Base-by-base conservation (phyloP, 1,140 invertebrate species). In the Anastatus disparis region DNA sequence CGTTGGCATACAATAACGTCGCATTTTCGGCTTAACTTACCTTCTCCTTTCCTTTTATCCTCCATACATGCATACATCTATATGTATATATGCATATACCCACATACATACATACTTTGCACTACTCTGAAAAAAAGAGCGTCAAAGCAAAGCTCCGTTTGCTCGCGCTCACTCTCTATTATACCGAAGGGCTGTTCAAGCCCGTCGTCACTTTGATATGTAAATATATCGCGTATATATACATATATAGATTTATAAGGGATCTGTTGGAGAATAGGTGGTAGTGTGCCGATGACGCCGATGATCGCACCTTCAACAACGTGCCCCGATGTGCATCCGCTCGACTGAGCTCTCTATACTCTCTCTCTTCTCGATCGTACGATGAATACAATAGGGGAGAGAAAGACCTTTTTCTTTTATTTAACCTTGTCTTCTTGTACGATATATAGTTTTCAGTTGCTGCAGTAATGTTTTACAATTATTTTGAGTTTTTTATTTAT, bases 261-360 rank as follows among this genome's bases (percentile, higher is more conserved):
- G 40, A 46, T 42, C 29, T 17, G n/a, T 31, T 27, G 17, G 56
- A 53, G 55, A 63, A 62, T 70, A 70, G 50, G 35, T 27, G 38
- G 27, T 20, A 15, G 12, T 17, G 20, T 26, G 42, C 3, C 52
- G 20, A 26, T 13, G 38, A 65, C 42, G 22, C 29, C 44, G 26
- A 13, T 22, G 24, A 44, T 50, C 67, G 20, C 61, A 70, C 58
- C 27, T 38, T 42, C 58, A 24, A 1, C 52, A 40, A 61, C 61
- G 40, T 58, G 52, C n/a, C n/a, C 38, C 81, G 77, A 85, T 85
- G 84, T 85, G 84, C 83, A 85, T 83, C 80, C 84, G 79, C 82
- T 80, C 74, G 75, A 82, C 67, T 77, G 84, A 83, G 27, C 40
- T 56, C 17, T 46, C 8, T 6, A 27, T 13, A 17, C 27, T n/a